Evolutionary conservation across 1,140 invertebrate species (phyloP).

Genomic region (Parapsyche elsis): DNA sequence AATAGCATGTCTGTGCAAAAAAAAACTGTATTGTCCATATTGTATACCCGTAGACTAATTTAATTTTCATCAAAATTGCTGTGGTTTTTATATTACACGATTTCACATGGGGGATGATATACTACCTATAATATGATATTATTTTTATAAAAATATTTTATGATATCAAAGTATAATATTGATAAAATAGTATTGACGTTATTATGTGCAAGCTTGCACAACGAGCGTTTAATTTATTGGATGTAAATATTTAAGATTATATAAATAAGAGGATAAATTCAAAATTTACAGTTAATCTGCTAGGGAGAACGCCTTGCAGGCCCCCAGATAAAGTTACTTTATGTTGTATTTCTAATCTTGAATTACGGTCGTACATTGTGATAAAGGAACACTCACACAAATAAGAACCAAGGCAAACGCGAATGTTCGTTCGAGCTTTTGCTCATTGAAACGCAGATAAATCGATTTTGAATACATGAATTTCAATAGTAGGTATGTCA

Average conservation of each 20-base stretch:
- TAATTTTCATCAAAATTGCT: constrained; percentile 25
- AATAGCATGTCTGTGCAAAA: constrained; percentile 30
- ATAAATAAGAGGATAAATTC: constrained; percentile 28
- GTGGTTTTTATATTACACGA: constrained; percentile 27
- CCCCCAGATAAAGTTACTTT: constrained; percentile 3
- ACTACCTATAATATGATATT: too few relatives aligned
- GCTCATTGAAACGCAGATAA: not conserved
- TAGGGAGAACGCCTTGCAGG: constrained; percentile 15
- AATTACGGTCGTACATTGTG: constrained; percentile 17
- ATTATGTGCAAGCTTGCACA: not conserved
- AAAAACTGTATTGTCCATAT: constrained; percentile 37
- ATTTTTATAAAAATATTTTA: too few relatives aligned
- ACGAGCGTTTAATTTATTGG: constrained; percentile 7
- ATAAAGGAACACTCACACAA: constrained; percentile 19
- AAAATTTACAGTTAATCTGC: constrained; percentile 30
- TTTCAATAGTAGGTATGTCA: too few relatives aligned
- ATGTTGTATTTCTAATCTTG: constrained; percentile 34
- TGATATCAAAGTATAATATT: too few relatives aligned
- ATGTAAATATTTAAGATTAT: constrained; percentile 8
- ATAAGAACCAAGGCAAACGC: not conserved
- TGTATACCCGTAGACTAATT: constrained; percentile 37
- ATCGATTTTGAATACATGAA: too few relatives aligned
- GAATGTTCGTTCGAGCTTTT: constrained; percentile 3
- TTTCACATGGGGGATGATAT: not conserved
- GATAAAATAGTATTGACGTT: not conserved